Percentiles rank a stretch among this genome's conserved stretches.
Evolutionary conservation across 2,113 vertebrate genomes (phyloP).

Genomic region (Psilopsiagon aurifrons): DNA sequence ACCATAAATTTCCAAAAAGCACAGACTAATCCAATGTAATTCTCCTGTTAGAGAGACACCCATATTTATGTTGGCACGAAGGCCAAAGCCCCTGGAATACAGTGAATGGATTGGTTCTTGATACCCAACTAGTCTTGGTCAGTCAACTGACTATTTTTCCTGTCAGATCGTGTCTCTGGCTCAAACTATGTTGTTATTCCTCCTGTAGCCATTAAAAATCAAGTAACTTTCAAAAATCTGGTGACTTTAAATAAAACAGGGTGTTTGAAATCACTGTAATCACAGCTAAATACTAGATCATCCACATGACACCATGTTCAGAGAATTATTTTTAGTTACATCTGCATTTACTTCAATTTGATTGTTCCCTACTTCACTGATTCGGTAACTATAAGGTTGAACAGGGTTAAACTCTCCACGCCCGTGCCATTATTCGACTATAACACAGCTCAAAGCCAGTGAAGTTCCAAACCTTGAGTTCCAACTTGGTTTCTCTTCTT

Average conservation of each 20-base stretch:
- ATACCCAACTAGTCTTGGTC: background rate
- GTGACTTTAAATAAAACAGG: background rate
- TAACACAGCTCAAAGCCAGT: background rate
- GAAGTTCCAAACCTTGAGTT: background rate
- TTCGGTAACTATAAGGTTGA: background rate
- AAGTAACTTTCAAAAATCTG: background rate
- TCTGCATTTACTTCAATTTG: background rate
- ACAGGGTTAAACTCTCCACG: background rate
- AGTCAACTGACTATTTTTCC: background rate
- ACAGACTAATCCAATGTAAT: background rate
- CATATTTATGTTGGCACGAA: constrained; percentile 38
- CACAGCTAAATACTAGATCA: background rate
- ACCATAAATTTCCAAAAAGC: background rate
- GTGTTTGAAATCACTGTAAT: background rate
- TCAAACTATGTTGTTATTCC: background rate
- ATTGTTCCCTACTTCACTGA: background rate
- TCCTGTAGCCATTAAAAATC: background rate
- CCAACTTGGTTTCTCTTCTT: background rate
- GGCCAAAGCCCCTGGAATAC: constrained; percentile 21
- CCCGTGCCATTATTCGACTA: background rate
- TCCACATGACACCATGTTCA: background rate
- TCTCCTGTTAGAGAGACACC: constrained; percentile 50
- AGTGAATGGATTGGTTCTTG: background rate
- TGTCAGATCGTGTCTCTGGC: background rate
- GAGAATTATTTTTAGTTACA: background rate